phyloP scores from a whole-genome alignment of 2,797 vertebrate species.

The Lemur catta region DNA sequence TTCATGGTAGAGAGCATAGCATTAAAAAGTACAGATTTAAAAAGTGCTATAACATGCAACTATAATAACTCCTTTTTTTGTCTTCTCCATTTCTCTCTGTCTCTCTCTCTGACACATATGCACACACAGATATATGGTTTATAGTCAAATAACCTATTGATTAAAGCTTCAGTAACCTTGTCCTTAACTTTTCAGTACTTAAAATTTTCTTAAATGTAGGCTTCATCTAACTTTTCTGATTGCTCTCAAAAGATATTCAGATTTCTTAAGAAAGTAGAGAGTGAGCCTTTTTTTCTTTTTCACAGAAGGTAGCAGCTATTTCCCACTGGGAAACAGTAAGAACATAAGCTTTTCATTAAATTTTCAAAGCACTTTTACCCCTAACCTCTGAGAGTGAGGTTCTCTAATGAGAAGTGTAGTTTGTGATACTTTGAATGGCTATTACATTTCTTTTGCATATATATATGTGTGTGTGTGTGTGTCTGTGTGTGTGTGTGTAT shows the following conservation, averaged over 20 bases:
- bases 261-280: not conserved
- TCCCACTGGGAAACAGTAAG: not conserved
- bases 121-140: not conserved
- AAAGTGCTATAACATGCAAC: not conserved
- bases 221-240: not conserved
- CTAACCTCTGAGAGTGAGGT: not conserved
- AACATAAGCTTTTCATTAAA: not conserved
- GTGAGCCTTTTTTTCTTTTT: not conserved
- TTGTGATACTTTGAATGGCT: not conserved
- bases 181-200: not conserved
- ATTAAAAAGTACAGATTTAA: not conserved
- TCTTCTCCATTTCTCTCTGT: no score
- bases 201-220: not conserved
- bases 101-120: no score
- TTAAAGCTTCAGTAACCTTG: not conserved
- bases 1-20: not conserved
- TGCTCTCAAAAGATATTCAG: not conserved
- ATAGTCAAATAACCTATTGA: not conserved
- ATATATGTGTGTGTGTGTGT: no score
- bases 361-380: not conserved
- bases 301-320: not conserved
- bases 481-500: no score
- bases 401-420: not conserved
- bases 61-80: not conserved
- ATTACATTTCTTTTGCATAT: not conserved